phyloP scores from a whole-genome alignment of 2,888 invertebrate genomes.

The Agrochola circellaris region DNA sequence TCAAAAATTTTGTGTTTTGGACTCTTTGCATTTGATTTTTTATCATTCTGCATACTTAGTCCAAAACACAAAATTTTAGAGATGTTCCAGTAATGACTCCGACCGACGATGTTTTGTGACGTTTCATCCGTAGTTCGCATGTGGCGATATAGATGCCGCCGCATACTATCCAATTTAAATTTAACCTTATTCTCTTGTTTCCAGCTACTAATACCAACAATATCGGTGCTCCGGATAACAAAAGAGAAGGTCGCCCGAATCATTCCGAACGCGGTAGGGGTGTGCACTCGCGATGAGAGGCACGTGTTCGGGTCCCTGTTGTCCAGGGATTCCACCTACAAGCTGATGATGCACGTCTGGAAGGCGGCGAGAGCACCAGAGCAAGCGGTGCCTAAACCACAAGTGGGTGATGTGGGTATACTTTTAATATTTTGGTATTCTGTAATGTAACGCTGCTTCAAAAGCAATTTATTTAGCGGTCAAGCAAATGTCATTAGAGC shows the following conservation, averaged over 20 bases:
- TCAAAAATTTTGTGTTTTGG: too few relatives aligned
- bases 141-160: too few relatives aligned
- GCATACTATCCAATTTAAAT: neutral
- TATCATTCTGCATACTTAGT: too few relatives aligned
- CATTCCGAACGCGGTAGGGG: conserved; percentile 98
- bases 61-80: too few relatives aligned
- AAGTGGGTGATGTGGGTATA: conserved; percentile 70
- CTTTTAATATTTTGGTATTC: neutral
- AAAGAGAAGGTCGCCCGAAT: conserved; percentile 98
- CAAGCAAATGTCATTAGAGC: too few relatives aligned
- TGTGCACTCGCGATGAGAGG: conserved; percentile 95
- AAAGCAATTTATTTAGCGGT: too few relatives aligned
- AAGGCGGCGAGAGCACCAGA: conserved; percentile 91
- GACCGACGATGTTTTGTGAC: too few relatives aligned
- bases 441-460: too few relatives aligned
- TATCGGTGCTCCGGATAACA: conserved; percentile 96
- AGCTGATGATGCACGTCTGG: conserved; percentile 96
- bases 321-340: conserved; percentile 96
- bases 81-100: too few relatives aligned
- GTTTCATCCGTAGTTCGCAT: too few relatives aligned
- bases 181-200: conserved; percentile 66
- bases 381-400: conserved; percentile 80
- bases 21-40: too few relatives aligned
- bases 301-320: conserved; percentile 97
- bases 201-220: conserved; percentile 96